Evolutionary conservation across 2,797 vertebrate genomes (phyloP).

Genomic region (Cirrhinus mrigala): DNA sequence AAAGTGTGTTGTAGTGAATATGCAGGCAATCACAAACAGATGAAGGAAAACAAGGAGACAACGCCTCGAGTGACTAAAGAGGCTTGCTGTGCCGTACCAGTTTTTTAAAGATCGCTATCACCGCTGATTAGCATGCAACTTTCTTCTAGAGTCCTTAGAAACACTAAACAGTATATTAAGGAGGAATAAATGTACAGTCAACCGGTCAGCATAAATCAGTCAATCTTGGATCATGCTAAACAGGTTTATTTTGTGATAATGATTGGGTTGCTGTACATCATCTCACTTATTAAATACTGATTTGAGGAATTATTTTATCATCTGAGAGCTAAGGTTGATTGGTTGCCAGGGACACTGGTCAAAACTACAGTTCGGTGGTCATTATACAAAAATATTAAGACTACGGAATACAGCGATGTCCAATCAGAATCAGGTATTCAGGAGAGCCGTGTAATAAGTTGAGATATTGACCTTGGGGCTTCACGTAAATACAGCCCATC

Average conservation of each 20-base stretch:
- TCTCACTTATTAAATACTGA: not conserved
- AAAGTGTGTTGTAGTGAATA: constrained; percentile 22
- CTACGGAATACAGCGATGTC: not conserved
- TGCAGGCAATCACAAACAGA: constrained; percentile 38
- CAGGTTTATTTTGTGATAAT: not conserved
- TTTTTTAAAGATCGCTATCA: not conserved
- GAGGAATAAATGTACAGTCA: not conserved
- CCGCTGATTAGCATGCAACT: constrained; percentile 7
- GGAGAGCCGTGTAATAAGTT: not conserved
- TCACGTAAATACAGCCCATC: constrained; percentile 24
- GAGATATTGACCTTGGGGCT: constrained; percentile 19
- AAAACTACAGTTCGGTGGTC: not conserved
- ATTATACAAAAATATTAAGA: not conserved
- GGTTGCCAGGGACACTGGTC: not conserved
- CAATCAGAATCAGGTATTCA: constrained; percentile 26
- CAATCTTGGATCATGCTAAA: not conserved
- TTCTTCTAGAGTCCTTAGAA: not conserved
- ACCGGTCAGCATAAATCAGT: not conserved
- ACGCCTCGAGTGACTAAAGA: not conserved
- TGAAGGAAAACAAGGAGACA: constrained; percentile 23
- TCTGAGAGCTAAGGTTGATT: not conserved
- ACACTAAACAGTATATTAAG: not conserved
- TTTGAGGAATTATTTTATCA: not conserved
- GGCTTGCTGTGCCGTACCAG: not conserved
- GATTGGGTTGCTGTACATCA: not conserved